Conservation (phyloP, 2,113 vertebrate genomes). For the Leptodactylus fuscus region DNA sequence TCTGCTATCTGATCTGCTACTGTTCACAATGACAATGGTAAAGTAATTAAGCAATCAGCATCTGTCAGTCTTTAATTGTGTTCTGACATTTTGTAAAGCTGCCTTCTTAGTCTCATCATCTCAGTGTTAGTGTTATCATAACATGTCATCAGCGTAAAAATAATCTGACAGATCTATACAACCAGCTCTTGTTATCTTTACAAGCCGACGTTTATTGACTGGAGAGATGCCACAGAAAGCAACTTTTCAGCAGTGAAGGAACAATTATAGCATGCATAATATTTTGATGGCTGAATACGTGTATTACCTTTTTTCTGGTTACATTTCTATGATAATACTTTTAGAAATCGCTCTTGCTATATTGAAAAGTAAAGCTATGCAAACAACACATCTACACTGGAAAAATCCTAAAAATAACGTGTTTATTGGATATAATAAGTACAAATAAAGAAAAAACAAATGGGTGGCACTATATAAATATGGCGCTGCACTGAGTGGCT, state of each 20-base stretch:
- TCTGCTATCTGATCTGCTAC: conserved; percentile 34
- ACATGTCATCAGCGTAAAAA: conserved; percentile 44
- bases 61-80: conserved; percentile 41
- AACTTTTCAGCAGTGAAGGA: background rate
- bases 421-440: too few species aligned
- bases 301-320: background rate
- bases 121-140: conserved; percentile 43
- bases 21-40: conserved; percentile 33
- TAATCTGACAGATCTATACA: conserved; percentile 42
- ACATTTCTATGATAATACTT: background rate
- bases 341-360: background rate
- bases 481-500: too few species aligned
- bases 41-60: conserved; percentile 54
- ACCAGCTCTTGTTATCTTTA: conserved; percentile 12
- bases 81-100: conserved; percentile 38
- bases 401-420: too few species aligned
- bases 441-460: too few species aligned
- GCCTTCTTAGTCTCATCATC: conserved; percentile 28
- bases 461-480: too few species aligned
- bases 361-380: too few species aligned
- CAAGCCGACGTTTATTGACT: background rate
- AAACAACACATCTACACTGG: too few species aligned
- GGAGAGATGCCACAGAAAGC: background rate
- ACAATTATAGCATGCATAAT: background rate
- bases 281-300: background rate